A percentile compares a stretch with the other conserved stretches of the same genome.
phyloP scores from a whole-genome alignment of 2,888 invertebrate species.

The Agriopis leucophaearia region DNA sequence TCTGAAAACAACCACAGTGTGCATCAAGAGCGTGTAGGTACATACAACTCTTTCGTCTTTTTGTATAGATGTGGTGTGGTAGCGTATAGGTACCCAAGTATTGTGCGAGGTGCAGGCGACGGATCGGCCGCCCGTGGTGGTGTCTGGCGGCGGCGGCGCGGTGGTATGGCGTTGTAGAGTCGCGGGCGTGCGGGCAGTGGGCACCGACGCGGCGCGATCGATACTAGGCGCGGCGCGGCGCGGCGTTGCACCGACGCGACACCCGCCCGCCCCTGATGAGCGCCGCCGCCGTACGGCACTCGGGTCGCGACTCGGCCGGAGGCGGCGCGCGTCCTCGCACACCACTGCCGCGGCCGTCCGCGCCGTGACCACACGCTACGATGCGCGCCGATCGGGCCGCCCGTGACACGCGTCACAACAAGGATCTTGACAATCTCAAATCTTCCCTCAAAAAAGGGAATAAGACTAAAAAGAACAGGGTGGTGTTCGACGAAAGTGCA shows the following conservation, averaged over 20 bases:
- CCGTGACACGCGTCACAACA: constrained; percentile 86
- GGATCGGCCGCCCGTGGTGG: neutral
- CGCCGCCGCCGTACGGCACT: constrained; percentile 40
- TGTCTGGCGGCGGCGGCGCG: constrained; percentile 41
- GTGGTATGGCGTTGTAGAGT: constrained; percentile 36
- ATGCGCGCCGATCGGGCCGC: constrained; percentile 83
- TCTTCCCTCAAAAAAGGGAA: constrained; percentile 92
- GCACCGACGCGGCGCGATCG: constrained; percentile 55
- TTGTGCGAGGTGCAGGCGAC: neutral
- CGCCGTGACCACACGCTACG: constrained; percentile 74
- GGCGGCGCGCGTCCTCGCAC: constrained; percentile 41
- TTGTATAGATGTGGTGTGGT: too few species aligned
- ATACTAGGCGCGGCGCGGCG: neutral
- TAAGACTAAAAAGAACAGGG: constrained; percentile 91
- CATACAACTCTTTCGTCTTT: too few species aligned
- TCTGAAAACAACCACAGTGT: too few species aligned
- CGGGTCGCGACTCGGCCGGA: constrained; percentile 41
- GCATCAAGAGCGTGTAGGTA: too few species aligned
- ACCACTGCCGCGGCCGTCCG: constrained; percentile 69
- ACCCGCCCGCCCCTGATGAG: constrained; percentile 35
- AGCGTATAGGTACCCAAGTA: neutral
- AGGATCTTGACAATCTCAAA: constrained; percentile 88
- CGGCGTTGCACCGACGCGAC: constrained; percentile 53
- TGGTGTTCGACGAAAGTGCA: constrained; percentile 95
- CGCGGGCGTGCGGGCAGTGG: constrained; percentile 51